A percentile compares a stretch with the other conserved stretches of the same genome.
phyloP scores from a whole-genome alignment of 2,888 invertebrate genomes.

The Chrysotoxum bicinctum region DNA sequence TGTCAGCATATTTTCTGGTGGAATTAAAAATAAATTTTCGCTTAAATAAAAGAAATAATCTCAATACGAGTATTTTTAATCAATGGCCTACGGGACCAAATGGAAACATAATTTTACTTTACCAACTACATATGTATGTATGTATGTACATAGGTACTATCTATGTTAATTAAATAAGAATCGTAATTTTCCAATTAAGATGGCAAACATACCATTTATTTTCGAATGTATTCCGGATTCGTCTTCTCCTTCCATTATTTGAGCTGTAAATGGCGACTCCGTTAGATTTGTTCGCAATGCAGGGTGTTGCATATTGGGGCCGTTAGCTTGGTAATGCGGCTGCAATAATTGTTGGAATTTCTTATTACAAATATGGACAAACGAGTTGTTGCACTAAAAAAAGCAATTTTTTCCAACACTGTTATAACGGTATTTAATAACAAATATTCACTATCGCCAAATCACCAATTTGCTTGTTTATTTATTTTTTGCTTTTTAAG shows the following conservation, averaged over 20 bases:
- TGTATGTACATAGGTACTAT: too few species aligned
- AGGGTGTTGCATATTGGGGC: conserved; percentile 53
- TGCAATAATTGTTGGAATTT: background rate
- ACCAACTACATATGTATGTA: too few species aligned
- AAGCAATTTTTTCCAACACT: background rate
- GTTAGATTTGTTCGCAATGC: conserved; percentile 25
- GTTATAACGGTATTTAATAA: background rate
- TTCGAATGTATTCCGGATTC: conserved; percentile 1
- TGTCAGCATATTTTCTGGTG: too few species aligned
- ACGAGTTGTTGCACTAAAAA: background rate
- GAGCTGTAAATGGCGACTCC: conserved; percentile 19
- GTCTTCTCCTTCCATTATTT: conserved; percentile 22
- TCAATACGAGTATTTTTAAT: too few species aligned
- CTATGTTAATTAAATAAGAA: too few species aligned
- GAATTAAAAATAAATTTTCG: too few species aligned
- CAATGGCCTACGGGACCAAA: too few species aligned
- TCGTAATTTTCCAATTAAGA: background rate
- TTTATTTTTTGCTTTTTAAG: background rate
- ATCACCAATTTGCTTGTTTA: conserved; percentile 24
- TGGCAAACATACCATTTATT: conserved; percentile 36
- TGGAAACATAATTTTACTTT: too few species aligned
- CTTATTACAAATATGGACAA: conserved; percentile 10
- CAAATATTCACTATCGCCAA: conserved; percentile 13
- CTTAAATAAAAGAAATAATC: too few species aligned
- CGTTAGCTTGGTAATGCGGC: conserved; percentile 6